These are phyloP conservation scores for Neodiprion fabricii DNA, from an alignment of 1,140 invertebrate species.

Conservation along the genomic window DNA sequence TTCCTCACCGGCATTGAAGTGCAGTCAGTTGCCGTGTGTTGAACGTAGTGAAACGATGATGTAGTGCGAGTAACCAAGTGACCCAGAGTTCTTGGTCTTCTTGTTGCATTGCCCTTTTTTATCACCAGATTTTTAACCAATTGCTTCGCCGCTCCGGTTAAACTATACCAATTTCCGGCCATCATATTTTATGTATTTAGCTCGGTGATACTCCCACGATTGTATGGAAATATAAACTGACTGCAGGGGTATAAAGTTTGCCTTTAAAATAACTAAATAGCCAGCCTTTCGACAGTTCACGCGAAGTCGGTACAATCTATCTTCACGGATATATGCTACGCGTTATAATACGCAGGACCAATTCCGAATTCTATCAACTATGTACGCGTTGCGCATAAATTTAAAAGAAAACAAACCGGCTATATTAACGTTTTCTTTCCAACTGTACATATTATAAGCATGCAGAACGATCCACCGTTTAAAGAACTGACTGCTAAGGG, in stretches of 20 bases:
- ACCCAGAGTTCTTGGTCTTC: neutral
- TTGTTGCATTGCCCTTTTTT: neutral
- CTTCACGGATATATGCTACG: too few relatives aligned
- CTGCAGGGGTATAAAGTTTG: too few relatives aligned
- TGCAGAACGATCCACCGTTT: neutral
- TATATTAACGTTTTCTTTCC: neutral
- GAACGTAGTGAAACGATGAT: neutral
- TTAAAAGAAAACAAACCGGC: neutral
- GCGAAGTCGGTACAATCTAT: too few relatives aligned
- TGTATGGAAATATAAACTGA: neutral
- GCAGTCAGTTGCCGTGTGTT: neutral
- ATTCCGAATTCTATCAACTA: too few relatives aligned
- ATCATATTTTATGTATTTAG: neutral
- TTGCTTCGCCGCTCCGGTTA: neutral
- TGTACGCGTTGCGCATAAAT: too few relatives aligned
- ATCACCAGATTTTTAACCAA: neutral
- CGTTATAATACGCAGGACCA: too few relatives aligned
- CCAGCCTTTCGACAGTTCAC: too few relatives aligned
- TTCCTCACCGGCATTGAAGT: neutral
- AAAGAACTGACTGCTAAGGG: neutral
- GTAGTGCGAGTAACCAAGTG: neutral
- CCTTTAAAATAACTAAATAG: too few relatives aligned
- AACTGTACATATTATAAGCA: neutral
- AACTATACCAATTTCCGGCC: neutral
- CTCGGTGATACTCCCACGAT: neutral